Conservation (phyloP, 2,888 invertebrate species). For the Polia nebulosa region DNA sequence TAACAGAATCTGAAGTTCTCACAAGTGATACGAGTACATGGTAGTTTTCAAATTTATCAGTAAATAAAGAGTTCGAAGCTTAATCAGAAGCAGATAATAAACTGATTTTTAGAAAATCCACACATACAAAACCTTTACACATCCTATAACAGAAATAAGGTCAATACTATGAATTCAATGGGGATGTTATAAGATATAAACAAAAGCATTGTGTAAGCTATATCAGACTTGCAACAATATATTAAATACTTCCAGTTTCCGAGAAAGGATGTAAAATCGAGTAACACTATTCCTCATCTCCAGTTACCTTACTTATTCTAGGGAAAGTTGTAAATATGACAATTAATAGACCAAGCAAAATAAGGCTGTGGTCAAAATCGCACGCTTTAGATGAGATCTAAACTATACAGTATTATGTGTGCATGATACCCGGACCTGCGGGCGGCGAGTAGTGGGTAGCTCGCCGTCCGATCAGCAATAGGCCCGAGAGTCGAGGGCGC, state of each 20-base stretch:
- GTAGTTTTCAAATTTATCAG: too few species aligned
- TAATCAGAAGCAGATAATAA: neutral
- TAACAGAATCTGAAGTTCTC: too few species aligned
- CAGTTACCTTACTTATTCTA: conserved; percentile 77
- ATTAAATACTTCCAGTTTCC: conserved; percentile 58
- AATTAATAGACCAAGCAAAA: conserved; percentile 75
- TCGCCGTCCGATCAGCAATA: too few species aligned
- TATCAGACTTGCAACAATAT: conserved; percentile 58
- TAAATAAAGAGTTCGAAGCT: neutral
- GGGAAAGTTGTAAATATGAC: conserved; percentile 79
- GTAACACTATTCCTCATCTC: conserved; percentile 79
- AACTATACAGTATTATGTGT: too few species aligned
- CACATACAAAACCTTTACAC: neutral
- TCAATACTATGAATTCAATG: neutral
- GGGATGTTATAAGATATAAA: neutral
- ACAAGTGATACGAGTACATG: too few species aligned
- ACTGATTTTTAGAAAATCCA: neutral
- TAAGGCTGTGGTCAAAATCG: conserved; percentile 39
- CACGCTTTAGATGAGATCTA: neutral
- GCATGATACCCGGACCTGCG: too few species aligned
- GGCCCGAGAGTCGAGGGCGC: too few species aligned
- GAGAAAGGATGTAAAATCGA: conserved; percentile 69
- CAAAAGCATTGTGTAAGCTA: neutral
- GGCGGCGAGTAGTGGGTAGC: too few species aligned
- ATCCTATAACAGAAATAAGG: neutral